phyloP scores from a whole-genome alignment of 2,113 vertebrate species.

The Tonatia bakeri region DNA sequence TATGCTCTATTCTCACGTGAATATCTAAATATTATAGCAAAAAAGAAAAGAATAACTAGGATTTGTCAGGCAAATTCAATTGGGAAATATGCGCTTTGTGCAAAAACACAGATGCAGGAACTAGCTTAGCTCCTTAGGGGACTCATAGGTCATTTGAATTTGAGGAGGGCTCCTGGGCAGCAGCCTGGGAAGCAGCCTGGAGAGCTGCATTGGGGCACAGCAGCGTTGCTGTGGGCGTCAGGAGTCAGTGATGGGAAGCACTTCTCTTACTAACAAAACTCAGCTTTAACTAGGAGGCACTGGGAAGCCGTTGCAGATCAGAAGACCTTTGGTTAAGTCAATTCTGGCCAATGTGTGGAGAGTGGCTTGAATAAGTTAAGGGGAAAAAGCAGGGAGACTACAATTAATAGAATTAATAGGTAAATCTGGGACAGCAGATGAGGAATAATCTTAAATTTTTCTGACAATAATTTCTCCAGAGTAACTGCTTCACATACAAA shows the following conservation, averaged over 20 bases:
- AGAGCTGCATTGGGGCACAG: background rate
- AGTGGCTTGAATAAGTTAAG: background rate
- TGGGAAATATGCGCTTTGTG: background rate
- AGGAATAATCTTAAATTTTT: background rate
- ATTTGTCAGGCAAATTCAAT: background rate
- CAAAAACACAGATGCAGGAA: background rate
- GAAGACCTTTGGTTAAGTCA: background rate
- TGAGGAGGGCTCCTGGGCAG: background rate
- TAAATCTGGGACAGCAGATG: background rate
- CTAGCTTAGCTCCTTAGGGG: background rate
- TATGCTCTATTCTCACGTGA: background rate
- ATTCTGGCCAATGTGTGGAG: background rate
- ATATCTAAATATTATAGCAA: background rate
- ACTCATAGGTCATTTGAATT: background rate
- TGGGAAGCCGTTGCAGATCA: background rate
- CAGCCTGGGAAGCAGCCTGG: background rate
- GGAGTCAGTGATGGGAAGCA: background rate
- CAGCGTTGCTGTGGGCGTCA: background rate
- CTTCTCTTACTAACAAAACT: background rate
- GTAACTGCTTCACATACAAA: slow-evolving; percentile 6
- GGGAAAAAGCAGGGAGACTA: background rate
- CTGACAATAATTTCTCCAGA: background rate
- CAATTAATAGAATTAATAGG: background rate
- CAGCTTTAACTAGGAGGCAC: background rate
- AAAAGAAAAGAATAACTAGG: background rate